Percentiles rank a stretch among this genome's conserved stretches.
Evolutionary conservation across 1,140 invertebrate species (phyloP).

Genomic region (Drosophila gunungcola): DNA sequence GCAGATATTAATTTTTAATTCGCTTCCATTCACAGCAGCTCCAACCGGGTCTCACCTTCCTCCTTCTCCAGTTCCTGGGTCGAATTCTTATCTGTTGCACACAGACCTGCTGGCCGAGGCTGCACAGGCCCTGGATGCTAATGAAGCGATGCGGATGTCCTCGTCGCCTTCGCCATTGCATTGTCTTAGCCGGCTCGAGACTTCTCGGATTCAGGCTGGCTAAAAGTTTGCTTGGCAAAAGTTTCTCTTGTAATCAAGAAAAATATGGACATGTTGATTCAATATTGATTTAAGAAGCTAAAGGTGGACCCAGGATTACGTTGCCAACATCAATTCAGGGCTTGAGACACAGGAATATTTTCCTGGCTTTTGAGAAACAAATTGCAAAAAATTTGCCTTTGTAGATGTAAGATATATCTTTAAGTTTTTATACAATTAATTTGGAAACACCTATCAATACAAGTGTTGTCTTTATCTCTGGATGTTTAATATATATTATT

Average conservation of each 20-base stretch:
- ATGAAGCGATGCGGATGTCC: slow-evolving; percentile 55
- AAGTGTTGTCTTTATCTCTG: too few relatives aligned
- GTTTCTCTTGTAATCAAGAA: slow-evolving; percentile 27
- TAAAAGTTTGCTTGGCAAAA: slow-evolving; percentile 35
- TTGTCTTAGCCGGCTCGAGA: slow-evolving; percentile 43
- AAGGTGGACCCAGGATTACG: not conserved
- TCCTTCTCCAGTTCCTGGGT: not conserved
- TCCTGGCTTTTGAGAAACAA: too few relatives aligned
- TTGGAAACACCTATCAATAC: too few relatives aligned
- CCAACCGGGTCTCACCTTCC: slow-evolving; percentile 1
- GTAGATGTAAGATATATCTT: too few relatives aligned
- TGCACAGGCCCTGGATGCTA: slow-evolving; percentile 39
- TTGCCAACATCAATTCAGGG: not conserved
- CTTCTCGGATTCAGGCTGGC: slow-evolving; percentile 11
- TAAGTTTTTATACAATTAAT: too few relatives aligned
- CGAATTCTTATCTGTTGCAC: slow-evolving; percentile 74
- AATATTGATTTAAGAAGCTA: slow-evolving; percentile 15
- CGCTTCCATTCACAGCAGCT: slow-evolving; percentile 55
- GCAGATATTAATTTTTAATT: slow-evolving; percentile 82
- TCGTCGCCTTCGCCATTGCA: slow-evolving; percentile 32
- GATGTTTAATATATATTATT: too few relatives aligned
- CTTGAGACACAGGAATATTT: not conserved
- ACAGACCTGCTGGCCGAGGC: slow-evolving; percentile 52
- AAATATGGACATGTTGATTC: slow-evolving; percentile 18
- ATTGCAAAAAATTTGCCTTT: too few relatives aligned